These are phyloP conservation scores for Deilephila porcellus DNA, from an alignment of 2,888 invertebrate species.

Conservation along the genomic window DNA sequence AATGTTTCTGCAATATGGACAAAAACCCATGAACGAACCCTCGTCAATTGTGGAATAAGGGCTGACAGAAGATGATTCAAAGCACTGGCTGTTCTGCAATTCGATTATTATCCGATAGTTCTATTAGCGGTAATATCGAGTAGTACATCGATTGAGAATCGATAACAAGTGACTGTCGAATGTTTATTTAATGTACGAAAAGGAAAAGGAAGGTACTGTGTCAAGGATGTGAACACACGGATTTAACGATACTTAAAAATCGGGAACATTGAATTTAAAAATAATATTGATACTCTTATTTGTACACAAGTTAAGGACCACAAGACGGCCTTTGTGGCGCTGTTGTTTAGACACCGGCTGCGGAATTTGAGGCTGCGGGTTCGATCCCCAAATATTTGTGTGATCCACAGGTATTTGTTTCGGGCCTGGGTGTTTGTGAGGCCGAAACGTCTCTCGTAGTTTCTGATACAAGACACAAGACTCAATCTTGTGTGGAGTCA, in stretches of 20 bases:
- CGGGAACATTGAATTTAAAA: no score
- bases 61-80: background rate
- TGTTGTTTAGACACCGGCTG: background rate
- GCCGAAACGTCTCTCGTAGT: background rate
- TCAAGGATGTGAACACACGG: background rate
- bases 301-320: no score
- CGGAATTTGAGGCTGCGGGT: background rate
- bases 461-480: background rate
- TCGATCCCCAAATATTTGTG: background rate
- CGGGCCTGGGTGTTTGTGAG: background rate
- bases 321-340: no score
- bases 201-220: constrained; percentile 10
- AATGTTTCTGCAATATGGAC: no score
- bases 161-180: constrained; percentile 9
- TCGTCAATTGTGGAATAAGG: no score
- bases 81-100: background rate
- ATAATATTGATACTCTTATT: no score
- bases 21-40: no score
- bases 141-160: background rate
- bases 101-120: background rate
- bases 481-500: background rate
- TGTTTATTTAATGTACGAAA: constrained; percentile 10
- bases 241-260: no score
- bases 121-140: no score
- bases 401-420: background rate